phyloP scores from a whole-genome alignment of 2,113 vertebrate genomes.

The Gobio gobio region DNA sequence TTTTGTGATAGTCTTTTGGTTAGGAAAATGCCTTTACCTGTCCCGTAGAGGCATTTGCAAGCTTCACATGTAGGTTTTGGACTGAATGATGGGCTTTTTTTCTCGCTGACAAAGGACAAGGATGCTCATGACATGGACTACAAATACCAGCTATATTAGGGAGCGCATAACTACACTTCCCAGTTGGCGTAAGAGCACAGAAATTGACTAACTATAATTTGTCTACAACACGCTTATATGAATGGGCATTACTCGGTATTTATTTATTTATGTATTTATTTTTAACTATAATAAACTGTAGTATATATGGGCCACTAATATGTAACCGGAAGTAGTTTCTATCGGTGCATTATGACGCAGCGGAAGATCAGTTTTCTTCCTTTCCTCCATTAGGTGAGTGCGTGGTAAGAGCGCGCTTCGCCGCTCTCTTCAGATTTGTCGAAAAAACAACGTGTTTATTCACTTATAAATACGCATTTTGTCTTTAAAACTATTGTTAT shows the following conservation, averaged over 20 bases:
- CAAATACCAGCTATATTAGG: not conserved
- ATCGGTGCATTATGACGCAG: slow-evolving; percentile 60
- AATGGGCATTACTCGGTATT: not conserved
- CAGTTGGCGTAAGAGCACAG: not conserved
- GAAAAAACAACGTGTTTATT: not conserved
- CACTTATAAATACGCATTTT: accelerated
- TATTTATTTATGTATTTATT: no score
- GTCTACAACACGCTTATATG: not conserved
- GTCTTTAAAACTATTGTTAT: not conserved
- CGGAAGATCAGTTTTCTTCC: slow-evolving; percentile 70
- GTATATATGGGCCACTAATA: not conserved
- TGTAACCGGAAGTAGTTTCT: slow-evolving; percentile 35
- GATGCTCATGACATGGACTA: not conserved
- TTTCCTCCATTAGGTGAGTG: slow-evolving; percentile 85
- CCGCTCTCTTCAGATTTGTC: slow-evolving; percentile 39
- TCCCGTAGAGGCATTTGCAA: not conserved
- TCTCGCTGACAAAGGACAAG: not conserved
- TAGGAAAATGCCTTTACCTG: not conserved
- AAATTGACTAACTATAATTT: not conserved
- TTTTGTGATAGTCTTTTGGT: not conserved
- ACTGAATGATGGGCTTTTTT: not conserved
- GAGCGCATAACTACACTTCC: slow-evolving; percentile 4
- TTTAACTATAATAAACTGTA: not conserved
- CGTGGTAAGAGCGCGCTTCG: slow-evolving; percentile 58
- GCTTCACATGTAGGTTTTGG: not conserved